phyloP scores from a whole-genome alignment of 2,888 invertebrate genomes.

The Lamproptera curius region DNA sequence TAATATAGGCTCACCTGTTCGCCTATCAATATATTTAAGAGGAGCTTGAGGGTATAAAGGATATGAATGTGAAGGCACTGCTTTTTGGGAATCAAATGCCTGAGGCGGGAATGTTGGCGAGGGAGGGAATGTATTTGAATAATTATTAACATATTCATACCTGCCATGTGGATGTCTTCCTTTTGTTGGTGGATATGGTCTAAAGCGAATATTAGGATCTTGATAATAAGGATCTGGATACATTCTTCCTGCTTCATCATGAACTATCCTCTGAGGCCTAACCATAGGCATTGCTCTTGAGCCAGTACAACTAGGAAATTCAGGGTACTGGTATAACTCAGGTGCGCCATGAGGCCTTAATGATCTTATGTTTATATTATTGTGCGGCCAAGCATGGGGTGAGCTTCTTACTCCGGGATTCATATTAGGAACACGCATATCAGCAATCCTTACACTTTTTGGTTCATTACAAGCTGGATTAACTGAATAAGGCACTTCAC shows the following conservation, averaged over 20 bases:
- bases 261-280: slow-evolving; percentile 47
- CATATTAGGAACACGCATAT: slow-evolving; percentile 53
- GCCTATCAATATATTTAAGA: slow-evolving; percentile 59
- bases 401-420: slow-evolving; percentile 45
- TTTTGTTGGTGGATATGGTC: slow-evolving; percentile 63
- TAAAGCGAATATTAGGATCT: slow-evolving; percentile 58
- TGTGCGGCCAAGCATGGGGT: slow-evolving; percentile 51
- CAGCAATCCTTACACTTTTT: slow-evolving; percentile 54
- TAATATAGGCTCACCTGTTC: slow-evolving; percentile 50
- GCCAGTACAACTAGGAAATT: slow-evolving; percentile 54
- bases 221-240: slow-evolving; percentile 58
- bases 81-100: slow-evolving; percentile 62
- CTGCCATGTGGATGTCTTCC: slow-evolving; percentile 61
- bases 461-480: slow-evolving; percentile 55
- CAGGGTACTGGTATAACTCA: slow-evolving; percentile 61
- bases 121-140: slow-evolving; percentile 57
- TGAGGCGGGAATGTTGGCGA: slow-evolving; percentile 48
- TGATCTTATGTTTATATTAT: slow-evolving; percentile 47
- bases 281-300: slow-evolving; percentile 49
- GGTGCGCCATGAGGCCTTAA: slow-evolving; percentile 51
- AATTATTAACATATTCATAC: slow-evolving; percentile 70
- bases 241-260: slow-evolving; percentile 52
- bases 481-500: slow-evolving; percentile 72
- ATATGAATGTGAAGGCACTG: slow-evolving; percentile 52
- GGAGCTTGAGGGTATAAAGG: slow-evolving; percentile 51